Conservation (phyloP, 2,888 invertebrate genomes). For the Entomobrya proxima region DNA sequence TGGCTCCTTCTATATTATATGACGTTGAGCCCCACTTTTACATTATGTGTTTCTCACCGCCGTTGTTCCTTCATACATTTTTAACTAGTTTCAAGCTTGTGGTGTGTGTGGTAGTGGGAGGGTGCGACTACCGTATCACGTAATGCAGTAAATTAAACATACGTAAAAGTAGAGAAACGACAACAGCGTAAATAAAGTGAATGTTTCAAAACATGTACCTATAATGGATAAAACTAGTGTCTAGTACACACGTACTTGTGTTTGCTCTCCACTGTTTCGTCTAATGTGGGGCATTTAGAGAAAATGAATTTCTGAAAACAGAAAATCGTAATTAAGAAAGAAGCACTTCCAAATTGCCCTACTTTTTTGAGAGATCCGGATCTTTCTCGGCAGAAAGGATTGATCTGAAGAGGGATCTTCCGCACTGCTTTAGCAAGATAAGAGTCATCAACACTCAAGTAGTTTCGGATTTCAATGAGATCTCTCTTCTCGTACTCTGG, state of each 20-base stretch:
- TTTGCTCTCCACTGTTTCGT: too few species aligned
- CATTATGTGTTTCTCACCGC: not conserved
- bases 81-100: conserved; percentile 15
- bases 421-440: conserved; percentile 45
- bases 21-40: conserved; percentile 14
- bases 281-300: not conserved
- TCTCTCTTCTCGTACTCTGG: conserved; percentile 9
- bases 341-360: conserved; percentile 58
- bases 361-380: conserved; percentile 52
- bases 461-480: conserved; percentile 63
- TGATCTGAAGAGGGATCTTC: conserved; percentile 65
- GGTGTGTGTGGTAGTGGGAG: not conserved
- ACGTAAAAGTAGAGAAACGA: not conserved
- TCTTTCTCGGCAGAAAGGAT: conserved; percentile 35
- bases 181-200: conserved; percentile 20
- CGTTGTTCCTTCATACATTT: conserved; percentile 42
- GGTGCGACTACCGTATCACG: not conserved
- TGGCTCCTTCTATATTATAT: not conserved
- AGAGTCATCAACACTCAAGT: conserved; percentile 67
- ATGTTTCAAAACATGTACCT: conserved; percentile 30
- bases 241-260: not conserved
- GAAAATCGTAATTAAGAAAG: conserved; percentile 65
- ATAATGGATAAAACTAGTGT: not conserved
- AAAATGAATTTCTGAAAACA: conserved; percentile 38
- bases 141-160: conserved; percentile 40